Conservation (phyloP, 2,797 vertebrate genomes). For the Hydrolagus colliei region DNA sequence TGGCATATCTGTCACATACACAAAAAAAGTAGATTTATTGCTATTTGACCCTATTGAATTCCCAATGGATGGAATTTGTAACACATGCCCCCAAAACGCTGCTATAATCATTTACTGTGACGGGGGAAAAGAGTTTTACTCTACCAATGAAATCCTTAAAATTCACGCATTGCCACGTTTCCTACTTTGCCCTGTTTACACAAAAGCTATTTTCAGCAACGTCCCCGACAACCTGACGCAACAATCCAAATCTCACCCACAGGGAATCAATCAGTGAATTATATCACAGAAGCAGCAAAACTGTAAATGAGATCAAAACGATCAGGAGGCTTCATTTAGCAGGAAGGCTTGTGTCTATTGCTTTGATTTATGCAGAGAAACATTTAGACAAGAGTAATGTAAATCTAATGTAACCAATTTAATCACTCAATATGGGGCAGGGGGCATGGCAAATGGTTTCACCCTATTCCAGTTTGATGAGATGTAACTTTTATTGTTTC, state of each 20-base stretch:
- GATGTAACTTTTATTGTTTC: slow-evolving; percentile 1
- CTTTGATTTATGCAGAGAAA: neutral
- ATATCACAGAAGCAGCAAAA: neutral
- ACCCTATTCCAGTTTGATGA: neutral
- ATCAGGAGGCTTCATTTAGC: neutral
- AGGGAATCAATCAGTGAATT: neutral
- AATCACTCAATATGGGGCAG: neutral
- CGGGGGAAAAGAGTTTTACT: neutral
- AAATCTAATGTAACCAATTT: neutral
- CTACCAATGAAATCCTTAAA: neutral
- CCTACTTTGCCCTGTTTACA: slow-evolving; percentile 5
- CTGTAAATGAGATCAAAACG: neutral
- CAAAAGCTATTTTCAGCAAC: neutral
- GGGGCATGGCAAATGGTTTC: no score
- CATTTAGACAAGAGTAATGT: neutral
- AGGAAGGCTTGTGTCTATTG: neutral
- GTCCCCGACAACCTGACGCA: neutral
- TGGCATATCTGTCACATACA: neutral
- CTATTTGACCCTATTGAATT: slow-evolving; percentile 12
- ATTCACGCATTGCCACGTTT: neutral
- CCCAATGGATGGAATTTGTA: neutral
- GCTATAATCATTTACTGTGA: neutral
- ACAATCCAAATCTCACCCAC: neutral
- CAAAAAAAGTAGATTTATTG: slow-evolving; percentile 23
- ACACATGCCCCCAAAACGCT: neutral